Evolutionary conservation across 92 coral and sea anemone genomes (phyloP), one percentile per base, ranked within the genome.

Genomic region (Epizoanthus ramosus): DNA sequence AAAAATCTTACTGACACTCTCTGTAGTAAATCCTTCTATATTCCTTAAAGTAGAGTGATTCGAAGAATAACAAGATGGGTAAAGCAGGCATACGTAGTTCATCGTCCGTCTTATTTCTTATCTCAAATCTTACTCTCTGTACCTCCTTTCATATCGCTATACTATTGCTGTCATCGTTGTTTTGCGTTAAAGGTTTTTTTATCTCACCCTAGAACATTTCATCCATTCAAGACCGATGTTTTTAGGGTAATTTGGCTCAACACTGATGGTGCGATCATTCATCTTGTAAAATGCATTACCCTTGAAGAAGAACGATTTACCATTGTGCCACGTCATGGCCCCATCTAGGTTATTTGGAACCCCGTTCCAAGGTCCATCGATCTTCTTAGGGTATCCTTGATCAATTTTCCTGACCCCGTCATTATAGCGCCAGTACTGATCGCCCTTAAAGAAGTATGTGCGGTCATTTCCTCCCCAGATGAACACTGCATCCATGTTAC

Each of bases 241-340:
- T 91, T 83, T 79, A 12, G 95, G 95, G 50, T 92, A 92, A 24
- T 64, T 87, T 21, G 80, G 81, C 39, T 83, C 91, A 12, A 86
- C 80, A 13, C 63, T 50, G 57, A 92, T 24, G 3, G 82, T 16
- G 17, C 72, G 73, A 68, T 92, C 95, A 67, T 92, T 89, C 7
- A 92, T 43, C 56, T 79, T 86, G 66, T 73, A 92, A 59, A 85
- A 86, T 25, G 24, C 24, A 16, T 45, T 60, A 18, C 92, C 94
- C 10, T 84, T 85, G 73, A 94, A 92, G 88, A 92, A 94, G 71
- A 92, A 94, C 0, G 92, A 88, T n/a, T 75, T 86, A 0, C 91
- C 97, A 63, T 94, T 86, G 19, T 77, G 79, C 98, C 98, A 94
- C 50, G 87, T 92, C 93, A 94, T 88, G 10, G 88, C 90, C 2